Percentiles rank a stretch among this genome's conserved stretches.
Evolutionary conservation across 2,113 vertebrate species (phyloP).

Genomic region (Centrocercus urophasianus): DNA sequence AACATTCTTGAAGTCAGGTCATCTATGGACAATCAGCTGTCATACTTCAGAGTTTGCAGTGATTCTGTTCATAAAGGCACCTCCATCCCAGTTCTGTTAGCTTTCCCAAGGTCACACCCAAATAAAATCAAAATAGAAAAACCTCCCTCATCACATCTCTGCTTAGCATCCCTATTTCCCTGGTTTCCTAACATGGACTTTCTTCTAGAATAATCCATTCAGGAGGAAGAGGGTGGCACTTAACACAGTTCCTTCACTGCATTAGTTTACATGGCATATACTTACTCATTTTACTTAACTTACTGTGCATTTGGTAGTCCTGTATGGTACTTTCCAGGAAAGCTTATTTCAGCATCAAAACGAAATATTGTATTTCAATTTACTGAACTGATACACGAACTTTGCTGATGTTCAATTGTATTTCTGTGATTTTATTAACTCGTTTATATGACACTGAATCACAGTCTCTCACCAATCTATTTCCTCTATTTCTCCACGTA

Average conservation of each 20-base stretch:
- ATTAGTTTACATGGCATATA: not conserved
- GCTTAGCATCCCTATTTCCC: not conserved
- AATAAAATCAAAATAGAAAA: not conserved
- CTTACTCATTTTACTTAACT: conserved; percentile 4
- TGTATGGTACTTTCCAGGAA: not conserved
- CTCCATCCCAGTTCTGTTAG: not conserved
- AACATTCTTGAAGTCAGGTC: not conserved
- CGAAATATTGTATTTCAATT: not conserved
- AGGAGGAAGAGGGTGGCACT: not conserved
- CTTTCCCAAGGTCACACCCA: not conserved
- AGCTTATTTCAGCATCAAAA: conserved; percentile 14
- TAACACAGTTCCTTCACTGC: not conserved
- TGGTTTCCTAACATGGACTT: not conserved
- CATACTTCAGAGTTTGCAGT: not conserved
- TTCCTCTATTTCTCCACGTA: not conserved
- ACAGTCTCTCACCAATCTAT: conserved; percentile 5
- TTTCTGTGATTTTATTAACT: conserved; percentile 32
- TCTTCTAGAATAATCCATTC: not conserved
- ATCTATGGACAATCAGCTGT: not conserved
- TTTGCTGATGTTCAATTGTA: not conserved
- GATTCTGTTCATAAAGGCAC: not conserved
- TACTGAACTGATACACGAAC: not conserved
- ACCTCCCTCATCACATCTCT: not conserved
- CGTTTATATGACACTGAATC: conserved; percentile 13
- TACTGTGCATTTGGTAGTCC: not conserved